Evolutionary conservation across 2,888 invertebrate genomes (phyloP).

Genomic region (Priocnemis perturbator): DNA sequence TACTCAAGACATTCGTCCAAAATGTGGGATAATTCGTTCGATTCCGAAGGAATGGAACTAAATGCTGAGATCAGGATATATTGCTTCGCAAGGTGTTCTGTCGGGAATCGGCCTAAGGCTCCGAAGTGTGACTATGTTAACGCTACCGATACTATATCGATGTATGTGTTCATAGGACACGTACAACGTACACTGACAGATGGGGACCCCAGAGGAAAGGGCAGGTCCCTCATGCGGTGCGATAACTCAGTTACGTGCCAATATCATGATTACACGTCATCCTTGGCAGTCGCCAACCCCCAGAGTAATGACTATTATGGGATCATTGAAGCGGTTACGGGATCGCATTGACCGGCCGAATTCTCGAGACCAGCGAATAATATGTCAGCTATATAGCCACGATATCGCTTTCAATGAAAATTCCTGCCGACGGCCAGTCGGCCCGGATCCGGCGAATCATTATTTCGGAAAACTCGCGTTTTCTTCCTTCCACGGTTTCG

Average conservation of each 20-base stretch:
- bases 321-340: slow-evolving; percentile 31
- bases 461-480: too few species aligned
- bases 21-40: too few species aligned
- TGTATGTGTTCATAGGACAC: slow-evolving; percentile 18
- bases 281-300: slow-evolving; percentile 52
- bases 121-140: slow-evolving; percentile 29
- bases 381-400: slow-evolving; percentile 3
- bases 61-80: slow-evolving; percentile 1
- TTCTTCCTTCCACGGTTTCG: too few species aligned
- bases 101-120: slow-evolving; percentile 25
- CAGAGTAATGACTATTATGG: slow-evolving; percentile 63
- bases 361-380: slow-evolving; percentile 12
- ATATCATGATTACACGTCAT: slow-evolving; percentile 62
- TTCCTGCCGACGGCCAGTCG: too few species aligned
- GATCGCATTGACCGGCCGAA: slow-evolving; percentile 42
- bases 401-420: slow-evolving; percentile 2
- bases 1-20: too few species aligned
- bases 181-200: slow-evolving; percentile 33
- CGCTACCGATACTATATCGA: slow-evolving; percentile 34
- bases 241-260: slow-evolving; percentile 59
- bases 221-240: slow-evolving; percentile 28
- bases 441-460: too few species aligned
- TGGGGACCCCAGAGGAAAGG: slow-evolving; percentile 44
- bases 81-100: slow-evolving; percentile 22
- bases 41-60: too few species aligned